phyloP scores from a whole-genome alignment of 2,888 invertebrate genomes.

The Hemistola chrysoprasaria region DNA sequence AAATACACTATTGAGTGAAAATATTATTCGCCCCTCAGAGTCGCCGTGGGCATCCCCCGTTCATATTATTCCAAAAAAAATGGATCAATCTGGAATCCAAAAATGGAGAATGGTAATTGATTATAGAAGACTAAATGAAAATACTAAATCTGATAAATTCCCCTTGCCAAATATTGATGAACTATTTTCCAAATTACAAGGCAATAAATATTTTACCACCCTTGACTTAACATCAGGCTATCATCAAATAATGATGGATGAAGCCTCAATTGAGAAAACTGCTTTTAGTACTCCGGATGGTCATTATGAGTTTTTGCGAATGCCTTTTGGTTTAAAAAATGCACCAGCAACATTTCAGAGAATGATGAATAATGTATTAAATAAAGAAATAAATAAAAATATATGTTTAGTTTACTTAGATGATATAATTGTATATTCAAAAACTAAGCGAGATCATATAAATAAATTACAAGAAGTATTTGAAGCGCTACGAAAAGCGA shows the following conservation, averaged over 20 bases:
- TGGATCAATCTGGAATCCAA: background rate
- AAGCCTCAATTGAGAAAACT: too few species aligned
- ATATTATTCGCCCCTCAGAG: too few species aligned
- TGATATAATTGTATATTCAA: too few species aligned
- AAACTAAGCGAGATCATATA: background rate
- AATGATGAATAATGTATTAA: background rate
- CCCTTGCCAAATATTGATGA: slow-evolving; percentile 1
- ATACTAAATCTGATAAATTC: background rate
- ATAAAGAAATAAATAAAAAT: too few species aligned
- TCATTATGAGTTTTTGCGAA: background rate
- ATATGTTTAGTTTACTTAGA: too few species aligned
- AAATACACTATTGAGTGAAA: too few species aligned
- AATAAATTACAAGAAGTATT: background rate
- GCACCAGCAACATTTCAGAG: background rate
- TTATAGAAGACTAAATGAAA: slow-evolving; percentile 3
- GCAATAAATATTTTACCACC: background rate
- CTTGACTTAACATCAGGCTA: too few species aligned
- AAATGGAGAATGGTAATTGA: slow-evolving; percentile 3
- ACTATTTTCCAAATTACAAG: background rate
- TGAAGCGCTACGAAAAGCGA: background rate
- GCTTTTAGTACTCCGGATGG: background rate
- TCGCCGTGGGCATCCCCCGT: too few species aligned
- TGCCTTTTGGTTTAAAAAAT: background rate
- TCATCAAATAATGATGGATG: too few species aligned
- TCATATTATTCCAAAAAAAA: too few species aligned